Conservation (phyloP, 2,113 vertebrate species). For the Chloropsis hardwickii region DNA sequence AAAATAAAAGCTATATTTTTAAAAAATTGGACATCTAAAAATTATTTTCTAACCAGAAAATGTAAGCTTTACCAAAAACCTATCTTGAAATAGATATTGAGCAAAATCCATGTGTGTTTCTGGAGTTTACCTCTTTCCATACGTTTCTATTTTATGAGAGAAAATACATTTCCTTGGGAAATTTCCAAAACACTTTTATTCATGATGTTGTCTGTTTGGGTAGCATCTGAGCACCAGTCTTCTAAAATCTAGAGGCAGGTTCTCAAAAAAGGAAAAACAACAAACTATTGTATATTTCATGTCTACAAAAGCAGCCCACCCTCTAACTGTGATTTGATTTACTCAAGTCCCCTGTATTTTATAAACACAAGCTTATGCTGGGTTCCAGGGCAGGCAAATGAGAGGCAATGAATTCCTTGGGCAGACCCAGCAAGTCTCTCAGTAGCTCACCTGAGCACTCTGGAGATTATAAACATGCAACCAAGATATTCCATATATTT, state of each 20-base stretch:
- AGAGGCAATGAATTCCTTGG: background rate
- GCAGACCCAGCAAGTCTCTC: background rate
- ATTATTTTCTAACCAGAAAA: background rate
- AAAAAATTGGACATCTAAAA: background rate
- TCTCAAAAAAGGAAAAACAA: background rate
- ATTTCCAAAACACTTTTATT: constrained; percentile 1
- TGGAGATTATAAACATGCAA: background rate
- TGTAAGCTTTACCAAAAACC: background rate
- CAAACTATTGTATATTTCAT: background rate
- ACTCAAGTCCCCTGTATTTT: background rate
- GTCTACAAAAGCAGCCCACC: background rate
- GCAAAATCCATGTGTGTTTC: background rate
- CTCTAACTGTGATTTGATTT: background rate
- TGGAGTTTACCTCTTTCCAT: background rate
- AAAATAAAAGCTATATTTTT: background rate
- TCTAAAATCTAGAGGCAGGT: background rate
- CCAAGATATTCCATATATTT: background rate
- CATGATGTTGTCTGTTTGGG: background rate
- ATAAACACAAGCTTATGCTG: background rate
- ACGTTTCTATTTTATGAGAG: background rate
- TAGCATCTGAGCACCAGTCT: background rate
- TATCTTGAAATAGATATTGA: background rate
- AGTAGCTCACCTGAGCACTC: background rate
- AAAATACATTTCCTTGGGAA: background rate
- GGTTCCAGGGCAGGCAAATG: background rate